phyloP scores from a whole-genome alignment of 2,797 vertebrate genomes.

The Poecilia wingei region DNA sequence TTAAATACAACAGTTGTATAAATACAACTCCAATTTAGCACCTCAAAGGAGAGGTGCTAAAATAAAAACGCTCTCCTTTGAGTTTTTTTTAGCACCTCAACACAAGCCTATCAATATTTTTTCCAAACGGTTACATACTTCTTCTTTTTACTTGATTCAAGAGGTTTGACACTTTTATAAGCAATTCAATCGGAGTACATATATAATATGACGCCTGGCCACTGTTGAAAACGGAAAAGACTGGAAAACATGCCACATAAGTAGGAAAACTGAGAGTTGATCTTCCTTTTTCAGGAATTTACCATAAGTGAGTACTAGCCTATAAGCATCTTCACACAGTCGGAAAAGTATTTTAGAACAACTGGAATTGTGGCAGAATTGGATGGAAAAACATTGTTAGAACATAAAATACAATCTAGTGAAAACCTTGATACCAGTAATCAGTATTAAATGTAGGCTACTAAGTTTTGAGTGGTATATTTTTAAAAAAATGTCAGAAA shows the following conservation, averaged over 20 bases:
- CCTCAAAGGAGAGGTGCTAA: too few species aligned
- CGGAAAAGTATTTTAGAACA: background rate
- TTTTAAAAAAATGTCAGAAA: background rate
- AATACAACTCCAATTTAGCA: too few species aligned
- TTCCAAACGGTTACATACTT: background rate
- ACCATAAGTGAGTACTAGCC: background rate
- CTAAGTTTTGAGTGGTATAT: background rate
- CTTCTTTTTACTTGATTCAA: background rate
- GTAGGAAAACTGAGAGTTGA: background rate
- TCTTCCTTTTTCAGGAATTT: background rate
- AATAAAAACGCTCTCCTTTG: too few species aligned
- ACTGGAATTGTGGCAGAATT: background rate
- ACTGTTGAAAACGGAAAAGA: background rate
- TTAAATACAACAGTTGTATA: too few species aligned
- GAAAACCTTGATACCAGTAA: background rate
- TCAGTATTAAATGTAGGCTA: background rate
- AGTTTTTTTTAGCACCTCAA: too few species aligned
- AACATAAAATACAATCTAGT: background rate
- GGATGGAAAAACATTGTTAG: background rate
- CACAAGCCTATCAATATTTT: too few species aligned
- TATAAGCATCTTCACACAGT: background rate
- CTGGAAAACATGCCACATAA: background rate
- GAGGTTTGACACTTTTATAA: background rate
- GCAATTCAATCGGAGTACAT: background rate
- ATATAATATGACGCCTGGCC: background rate